Base-by-base conservation (phyloP, 2,113 vertebrate genomes). In the Arothron firmamentum region DNA sequence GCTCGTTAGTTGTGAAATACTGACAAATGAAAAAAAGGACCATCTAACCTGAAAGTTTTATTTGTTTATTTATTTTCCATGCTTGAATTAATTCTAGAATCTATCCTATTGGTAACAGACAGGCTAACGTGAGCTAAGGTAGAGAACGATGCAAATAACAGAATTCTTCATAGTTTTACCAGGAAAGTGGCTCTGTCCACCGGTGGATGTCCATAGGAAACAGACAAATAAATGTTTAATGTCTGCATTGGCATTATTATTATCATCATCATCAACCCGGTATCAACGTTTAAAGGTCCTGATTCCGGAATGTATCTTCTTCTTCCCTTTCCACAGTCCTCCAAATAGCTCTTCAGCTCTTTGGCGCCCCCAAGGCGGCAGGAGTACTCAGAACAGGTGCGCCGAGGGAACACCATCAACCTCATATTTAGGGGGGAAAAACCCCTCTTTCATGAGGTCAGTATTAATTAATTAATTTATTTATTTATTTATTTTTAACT, bases 141-240 rank as follows among this genome's bases (percentile, higher is more conserved):
- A 53, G 56, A 48, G 52, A 1, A 21, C 10, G 7, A 4, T 5
- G 1, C 12, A 28, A 25, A 52, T 48, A 50, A 18, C 16, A 59
- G 20, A 1, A 25, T 20, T 38, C 25, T 25, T 23, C 20, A n/a
- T 19, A 34, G 34, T 16, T 25, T 82, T 86, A 80, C 81, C 84
- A 52, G 17, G 20, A 34, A 15, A 13, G 3, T 43, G 4, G 20
- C n/a, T 19, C 42, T 49, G 49, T 60, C 53, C 77, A 77, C 62
- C 20, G 20, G 34, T 34, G 25, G 25, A 34, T 34, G 31, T 63
- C 23, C 62, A 38, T 19, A n/a, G 28, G 38, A 13, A 17, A n/a
- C 31, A 4, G 42, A 6, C 6, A 1, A 17, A 15, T 3, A 17
- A 20, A 8, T 52, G 20, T 48, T 19, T 10, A 19, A 7, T 16